phyloP scores from a whole-genome alignment of 53 echinoderm and acorn worm species.

The Glandiceps talaboti region DNA sequence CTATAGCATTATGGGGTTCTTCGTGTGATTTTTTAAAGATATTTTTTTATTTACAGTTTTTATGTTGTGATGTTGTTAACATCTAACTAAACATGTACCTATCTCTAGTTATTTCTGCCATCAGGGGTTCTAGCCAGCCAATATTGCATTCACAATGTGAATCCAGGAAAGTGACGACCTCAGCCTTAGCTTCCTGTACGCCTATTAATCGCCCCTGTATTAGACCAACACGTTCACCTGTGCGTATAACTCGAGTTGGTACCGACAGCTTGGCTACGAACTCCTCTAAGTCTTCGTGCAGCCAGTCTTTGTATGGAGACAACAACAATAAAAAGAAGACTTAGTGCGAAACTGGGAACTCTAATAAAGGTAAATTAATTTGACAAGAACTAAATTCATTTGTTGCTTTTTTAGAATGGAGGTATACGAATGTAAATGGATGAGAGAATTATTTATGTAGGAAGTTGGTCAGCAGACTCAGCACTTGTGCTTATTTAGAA shows the following conservation, averaged over 20 bases:
- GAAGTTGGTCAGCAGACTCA: no score
- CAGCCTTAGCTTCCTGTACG: slow-evolving; percentile 43
- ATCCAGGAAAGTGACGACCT: slow-evolving; percentile 61
- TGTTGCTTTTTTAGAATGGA: no score
- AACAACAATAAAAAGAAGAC: no score
- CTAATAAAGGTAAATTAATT: no score
- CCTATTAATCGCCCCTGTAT: slow-evolving; percentile 66
- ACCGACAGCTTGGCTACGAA: slow-evolving; percentile 46
- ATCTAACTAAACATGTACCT: slow-evolving; percentile 21
- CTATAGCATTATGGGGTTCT: no score
- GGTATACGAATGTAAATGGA: no score
- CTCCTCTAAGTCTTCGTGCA: slow-evolving; percentile 15
- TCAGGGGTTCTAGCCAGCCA: slow-evolving; percentile 74
- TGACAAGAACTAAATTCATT: no score
- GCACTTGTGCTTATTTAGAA: no score
- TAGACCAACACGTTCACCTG: slow-evolving; percentile 35
- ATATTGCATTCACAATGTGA: slow-evolving; percentile 70
- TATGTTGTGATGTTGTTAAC: background rate
- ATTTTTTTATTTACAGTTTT: no score
- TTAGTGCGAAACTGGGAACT: no score
- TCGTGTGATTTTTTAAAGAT: no score
- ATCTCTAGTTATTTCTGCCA: slow-evolving; percentile 58
- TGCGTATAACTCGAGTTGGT: slow-evolving; percentile 38
- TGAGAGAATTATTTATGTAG: no score
- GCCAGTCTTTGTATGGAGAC: slow-evolving; percentile 29